Evolutionary conservation across 1,140 invertebrate species (phyloP), one percentile per base, ranked within the genome.

Genomic region (Bathynomus jamesi): DNA sequence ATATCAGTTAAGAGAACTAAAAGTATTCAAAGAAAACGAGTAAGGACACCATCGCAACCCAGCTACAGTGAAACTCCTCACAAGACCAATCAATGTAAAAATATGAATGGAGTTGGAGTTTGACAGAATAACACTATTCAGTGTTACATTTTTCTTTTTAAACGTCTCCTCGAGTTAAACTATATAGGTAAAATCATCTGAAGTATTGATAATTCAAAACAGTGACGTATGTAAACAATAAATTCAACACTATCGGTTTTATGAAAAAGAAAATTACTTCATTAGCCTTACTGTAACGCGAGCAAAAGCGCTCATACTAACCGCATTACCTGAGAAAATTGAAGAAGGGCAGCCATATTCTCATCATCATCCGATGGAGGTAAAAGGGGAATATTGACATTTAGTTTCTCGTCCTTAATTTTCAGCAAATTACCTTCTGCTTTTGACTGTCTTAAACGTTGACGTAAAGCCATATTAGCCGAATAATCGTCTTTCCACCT

Each of bases 401-500:
- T 28, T 30, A 69, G 68, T 3, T 40, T 30, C 3, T 70, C 32
- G 31, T 76, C 71, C 53, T 30, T 67, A 17, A 28, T 64, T 31
- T 70, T 68, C 28, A 67, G 67, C 5, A 32, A 31, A 21, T 76
- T 65, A 3, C 62, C 69, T 25, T 67, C 71, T 0, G 27, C 62
- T 61, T 72, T 69, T 17, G 67, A 69, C 5, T 7, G 13, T 7
- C 67, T 28, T 24, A 69, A 69, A 28, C 46, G 32, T 27, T 69
- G 67, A 13, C 67, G 67, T 25, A 70, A 21, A 11, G 69, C 69
- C 30, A 40, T 29, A 61, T 70, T 70, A 0, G 62, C 60, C 28
- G 69, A 63, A 61, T 64, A 70, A 28, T 70, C 69, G 13, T 70
- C 69, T 32, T 40, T 53, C 65, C 70, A 72, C n/a, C 87, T 84